phyloP scores from a whole-genome alignment of 2,888 invertebrate species.

The Pseudeuparius sepicola region DNA sequence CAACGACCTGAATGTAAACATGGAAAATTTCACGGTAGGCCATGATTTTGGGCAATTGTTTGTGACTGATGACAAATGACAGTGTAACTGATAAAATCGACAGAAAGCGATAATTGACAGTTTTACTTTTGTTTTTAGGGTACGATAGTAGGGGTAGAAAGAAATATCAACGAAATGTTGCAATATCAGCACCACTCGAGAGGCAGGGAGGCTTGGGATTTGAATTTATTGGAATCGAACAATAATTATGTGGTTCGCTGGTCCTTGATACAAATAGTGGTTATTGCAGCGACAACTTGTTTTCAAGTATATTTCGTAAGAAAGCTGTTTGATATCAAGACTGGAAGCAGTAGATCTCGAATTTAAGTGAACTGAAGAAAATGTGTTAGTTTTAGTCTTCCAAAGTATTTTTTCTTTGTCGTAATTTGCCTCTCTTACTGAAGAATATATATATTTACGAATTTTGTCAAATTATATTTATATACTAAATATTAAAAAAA shows the following conservation, averaged over 20 bases:
- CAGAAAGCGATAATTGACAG: too few species aligned
- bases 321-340: slow-evolving; percentile 75
- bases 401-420: too few species aligned
- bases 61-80: too few species aligned
- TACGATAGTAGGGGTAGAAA: slow-evolving; percentile 66
- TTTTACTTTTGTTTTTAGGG: slow-evolving; percentile 46
- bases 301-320: slow-evolving; percentile 82
- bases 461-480: too few species aligned
- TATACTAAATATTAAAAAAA: too few species aligned
- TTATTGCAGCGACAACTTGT: slow-evolving; percentile 68
- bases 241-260: slow-evolving; percentile 80
- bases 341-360: slow-evolving; percentile 34
- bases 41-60: neutral
- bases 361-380: slow-evolving; percentile 1
- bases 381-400: too few species aligned
- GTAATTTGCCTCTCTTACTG: too few species aligned
- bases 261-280: slow-evolving; percentile 78
- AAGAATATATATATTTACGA: too few species aligned
- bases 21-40: slow-evolving; percentile 81
- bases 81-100: too few species aligned
- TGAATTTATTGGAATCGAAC: slow-evolving; percentile 69
- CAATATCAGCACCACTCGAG: slow-evolving; percentile 74
- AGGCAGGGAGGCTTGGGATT: slow-evolving; percentile 73
- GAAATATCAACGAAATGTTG: slow-evolving; percentile 75
- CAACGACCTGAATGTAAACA: slow-evolving; percentile 75